These are phyloP conservation scores for Lasioglossum oenotherae DNA, from an alignment of 2,888 invertebrate genomes.

Conservation along the genomic window DNA sequence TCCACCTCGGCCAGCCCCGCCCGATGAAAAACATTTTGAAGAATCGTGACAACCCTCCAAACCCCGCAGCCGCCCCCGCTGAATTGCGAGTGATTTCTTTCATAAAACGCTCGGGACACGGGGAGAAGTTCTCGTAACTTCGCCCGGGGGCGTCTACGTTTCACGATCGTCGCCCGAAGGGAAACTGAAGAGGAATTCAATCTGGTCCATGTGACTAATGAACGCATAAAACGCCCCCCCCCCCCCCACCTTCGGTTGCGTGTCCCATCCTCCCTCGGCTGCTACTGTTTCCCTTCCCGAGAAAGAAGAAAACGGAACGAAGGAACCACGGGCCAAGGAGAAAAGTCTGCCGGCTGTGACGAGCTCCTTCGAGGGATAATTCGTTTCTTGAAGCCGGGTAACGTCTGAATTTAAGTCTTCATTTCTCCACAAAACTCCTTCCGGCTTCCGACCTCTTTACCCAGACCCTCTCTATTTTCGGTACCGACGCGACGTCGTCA, in stretches of 20 bases:
- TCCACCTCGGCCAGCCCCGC: constrained; percentile 48
- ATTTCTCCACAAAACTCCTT: constrained; percentile 13
- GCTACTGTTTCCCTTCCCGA: constrained; percentile 32
- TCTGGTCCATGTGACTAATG: constrained; percentile 81
- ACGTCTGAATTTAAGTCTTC: constrained; percentile 49
- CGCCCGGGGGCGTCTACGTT: constrained; percentile 26
- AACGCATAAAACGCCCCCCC: constrained; percentile 77
- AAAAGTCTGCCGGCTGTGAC: constrained; percentile 28
- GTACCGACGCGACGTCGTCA: neutral
- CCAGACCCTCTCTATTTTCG: neutral
- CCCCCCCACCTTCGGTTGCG: constrained; percentile 50
- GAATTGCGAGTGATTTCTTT: neutral
- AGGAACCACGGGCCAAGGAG: constrained; percentile 15
- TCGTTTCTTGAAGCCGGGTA: constrained; percentile 30
- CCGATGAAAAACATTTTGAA: constrained; percentile 66
- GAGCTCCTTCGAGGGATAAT: constrained; percentile 43
- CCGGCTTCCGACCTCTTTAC: neutral
- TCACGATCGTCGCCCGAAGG: constrained; percentile 50
- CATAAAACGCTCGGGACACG: constrained; percentile 60
- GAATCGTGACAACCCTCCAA: constrained; percentile 50
- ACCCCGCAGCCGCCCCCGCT: neutral
- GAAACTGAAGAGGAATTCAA: constrained; percentile 75
- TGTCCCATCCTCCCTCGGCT: constrained; percentile 30
- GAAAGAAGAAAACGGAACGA: constrained; percentile 8
- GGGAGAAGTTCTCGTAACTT: constrained; percentile 56